Base-by-base conservation (phyloP, 2,113 vertebrate genomes). In the Podarcis raffonei region DNA sequence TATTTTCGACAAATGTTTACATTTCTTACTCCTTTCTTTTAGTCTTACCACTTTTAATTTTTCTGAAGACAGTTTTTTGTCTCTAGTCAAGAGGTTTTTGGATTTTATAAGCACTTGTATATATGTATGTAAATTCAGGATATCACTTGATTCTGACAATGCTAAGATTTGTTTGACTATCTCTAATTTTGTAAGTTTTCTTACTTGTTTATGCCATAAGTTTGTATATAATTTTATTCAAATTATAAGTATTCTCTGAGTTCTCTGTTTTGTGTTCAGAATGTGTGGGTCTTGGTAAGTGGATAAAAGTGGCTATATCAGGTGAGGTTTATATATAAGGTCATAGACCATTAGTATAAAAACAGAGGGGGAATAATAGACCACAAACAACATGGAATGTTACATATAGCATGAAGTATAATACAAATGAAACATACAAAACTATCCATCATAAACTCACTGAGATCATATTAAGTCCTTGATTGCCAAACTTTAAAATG, bases 1-100 rank as follows among this genome's bases (percentile, higher is more conserved):
- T 90, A 82, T 90, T 89, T 84, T 84, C 89, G 89, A 89, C 87
- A 86, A 86, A 86, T 94, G 94, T 96, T 95, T 96, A 95, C 94
- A 94, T 95, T 96, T 95, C 86, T 93, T 94, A 79, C 3, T 92
- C 59, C 86, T 91, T 93, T 91, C 86, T 91, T 93, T 91, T 57
- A 85, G 92, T 91, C 79, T 39, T 95, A 95, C 91, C n/a, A 87
- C 94, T 89, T 90, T 91, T 81, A 78, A 81, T 77, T 30, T 25
- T 90, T 94, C 81, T 92, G 87, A 89, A 83, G 88, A 89, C 1
- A 89, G 85, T 88, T 62, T 57, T 78, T 69, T 2, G 5, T 85
- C 69, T 78, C 86, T 94, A 83, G 48, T 22, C 79, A 59, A 37
- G 74, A 95, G 39, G 3, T 77, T 90, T 92, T 39, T 48, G 89